Evolutionary conservation across 2,113 vertebrate genomes (phyloP), one percentile per base, ranked within the genome.

Genomic region (Bufo bufo): DNA sequence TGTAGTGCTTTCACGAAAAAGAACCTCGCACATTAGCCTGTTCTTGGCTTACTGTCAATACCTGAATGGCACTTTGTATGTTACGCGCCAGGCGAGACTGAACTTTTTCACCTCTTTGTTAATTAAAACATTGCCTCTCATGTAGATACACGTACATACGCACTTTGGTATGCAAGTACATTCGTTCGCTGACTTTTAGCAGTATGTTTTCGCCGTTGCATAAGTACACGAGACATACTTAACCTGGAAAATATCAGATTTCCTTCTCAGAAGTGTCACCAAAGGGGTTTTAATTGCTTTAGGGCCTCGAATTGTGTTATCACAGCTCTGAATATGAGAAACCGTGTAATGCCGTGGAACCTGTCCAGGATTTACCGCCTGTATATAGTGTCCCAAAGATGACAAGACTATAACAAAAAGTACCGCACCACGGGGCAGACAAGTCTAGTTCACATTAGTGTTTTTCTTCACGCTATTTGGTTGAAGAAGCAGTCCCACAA

Each of bases 61-160:
- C 23, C 85, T 87, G 50, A 87, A 69, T 89, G 82, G 81, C 58
- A 59, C 85, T 87, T 56, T 77, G 56, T 59, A 80, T 11, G 72
- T 66, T 83, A 20, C 59, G 61, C 82, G 78, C 59, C 52, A 89
- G 59, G 75, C 58, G 23, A 50, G 69, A 75, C 72, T 89, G 87
- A 89, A 89, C 87, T 69, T 89, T 89, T 89, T 89, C 81, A 89
- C 87, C 87, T 54, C 59, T 84, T 17, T 84, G 82, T 89, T 89
- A 84, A 84, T 89, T 78, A 89, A 89, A 89, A 84, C 87, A n/a
- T 84, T 89, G 82, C 72, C 47, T 84, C 49, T 89, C 82, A 4
- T 78, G 87, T 77, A 89, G 81, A 69, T 84, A 89, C 87, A 78
- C 45, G 87, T 69, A 84, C 72, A 66, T 65, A 47, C 58, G 52